These are phyloP conservation scores for Meteorus cinctellus DNA, from an alignment of 2,888 invertebrate species.

Conservation along the genomic window DNA sequence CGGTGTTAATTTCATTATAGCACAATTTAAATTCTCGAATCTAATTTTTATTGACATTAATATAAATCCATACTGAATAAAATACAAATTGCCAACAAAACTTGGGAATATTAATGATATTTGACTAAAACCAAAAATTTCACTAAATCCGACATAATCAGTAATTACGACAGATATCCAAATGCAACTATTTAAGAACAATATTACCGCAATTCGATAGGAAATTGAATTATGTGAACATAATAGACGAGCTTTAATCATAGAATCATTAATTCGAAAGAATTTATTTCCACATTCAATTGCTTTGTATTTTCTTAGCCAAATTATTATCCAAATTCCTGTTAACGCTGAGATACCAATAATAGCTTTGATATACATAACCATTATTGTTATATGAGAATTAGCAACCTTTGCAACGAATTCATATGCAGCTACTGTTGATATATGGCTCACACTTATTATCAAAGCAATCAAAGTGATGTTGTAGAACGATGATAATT, in stretches of 20 bases:
- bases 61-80: constrained; percentile 1
- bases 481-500: background rate
- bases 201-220: background rate
- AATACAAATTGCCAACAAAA: background rate
- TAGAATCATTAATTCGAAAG: background rate
- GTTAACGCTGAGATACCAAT: background rate
- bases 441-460: background rate
- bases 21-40: background rate
- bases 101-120: background rate
- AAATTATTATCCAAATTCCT: background rate
- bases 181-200: background rate
- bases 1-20: background rate
- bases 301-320: background rate
- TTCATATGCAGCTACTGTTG: background rate
- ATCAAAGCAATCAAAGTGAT: background rate
- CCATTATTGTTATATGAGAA: background rate
- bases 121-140: background rate
- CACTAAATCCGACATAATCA: background rate
- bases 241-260: background rate
- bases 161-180: background rate
- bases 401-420: background rate
- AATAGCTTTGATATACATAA: background rate
- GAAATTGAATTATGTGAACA: background rate
- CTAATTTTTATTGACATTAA: background rate
- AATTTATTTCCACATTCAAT: background rate